Conservation (phyloP, 92 coral and sea anemone species). For the Epizoanthus illoricatus region DNA sequence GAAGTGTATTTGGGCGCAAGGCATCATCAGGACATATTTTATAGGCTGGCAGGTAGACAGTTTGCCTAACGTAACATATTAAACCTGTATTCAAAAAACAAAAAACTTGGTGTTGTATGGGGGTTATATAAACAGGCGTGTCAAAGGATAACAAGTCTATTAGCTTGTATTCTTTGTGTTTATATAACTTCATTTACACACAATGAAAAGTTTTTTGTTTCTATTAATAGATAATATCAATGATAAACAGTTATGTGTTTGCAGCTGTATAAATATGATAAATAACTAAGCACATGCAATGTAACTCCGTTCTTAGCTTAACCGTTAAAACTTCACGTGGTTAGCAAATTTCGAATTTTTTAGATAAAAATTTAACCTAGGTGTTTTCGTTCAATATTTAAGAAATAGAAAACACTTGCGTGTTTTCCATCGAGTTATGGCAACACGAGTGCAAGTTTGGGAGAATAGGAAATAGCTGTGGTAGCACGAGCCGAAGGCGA, state of each 20-base stretch:
- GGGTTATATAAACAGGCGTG: not conserved
- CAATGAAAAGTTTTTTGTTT: not conserved
- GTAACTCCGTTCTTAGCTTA: too few relatives aligned
- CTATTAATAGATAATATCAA: not conserved
- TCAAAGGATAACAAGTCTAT: too few relatives aligned
- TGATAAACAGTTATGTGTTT: not conserved
- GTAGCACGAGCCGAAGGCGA: too few relatives aligned
- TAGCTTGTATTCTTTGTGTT: not conserved
- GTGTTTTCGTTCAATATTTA: too few relatives aligned
- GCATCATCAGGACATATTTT: conserved; percentile 77
- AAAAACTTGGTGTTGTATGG: not conserved
- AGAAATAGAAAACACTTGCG: too few relatives aligned
- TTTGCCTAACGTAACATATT: not conserved
- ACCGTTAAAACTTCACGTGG: too few relatives aligned
- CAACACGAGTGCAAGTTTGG: too few relatives aligned
- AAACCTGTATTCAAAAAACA: not conserved
- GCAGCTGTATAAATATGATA: not conserved
- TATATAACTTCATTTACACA: not conserved
- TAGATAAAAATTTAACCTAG: too few relatives aligned
- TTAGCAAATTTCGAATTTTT: too few relatives aligned
- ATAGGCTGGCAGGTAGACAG: conserved; percentile 88
- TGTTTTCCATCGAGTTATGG: too few relatives aligned
- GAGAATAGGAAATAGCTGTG: too few relatives aligned
- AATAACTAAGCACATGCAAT: not conserved
- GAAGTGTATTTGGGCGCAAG: conserved; percentile 83